Conservation (phyloP, 2,797 vertebrate genomes). For the Triplophysa bombifrons region DNA sequence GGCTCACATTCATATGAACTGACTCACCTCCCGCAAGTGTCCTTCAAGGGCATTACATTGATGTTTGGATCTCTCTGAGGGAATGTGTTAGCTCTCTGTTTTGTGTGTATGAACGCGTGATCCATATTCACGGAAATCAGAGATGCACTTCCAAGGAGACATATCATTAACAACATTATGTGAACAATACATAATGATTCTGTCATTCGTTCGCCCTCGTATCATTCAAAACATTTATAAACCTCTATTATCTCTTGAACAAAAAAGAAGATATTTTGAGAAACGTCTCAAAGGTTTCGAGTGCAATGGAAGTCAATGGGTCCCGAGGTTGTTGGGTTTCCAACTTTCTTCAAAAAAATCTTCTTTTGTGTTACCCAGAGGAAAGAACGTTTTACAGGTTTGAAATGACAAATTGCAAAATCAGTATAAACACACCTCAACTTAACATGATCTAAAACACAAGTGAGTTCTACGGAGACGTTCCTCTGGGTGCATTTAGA, state of each 20-base stretch:
- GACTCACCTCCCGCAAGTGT: not conserved
- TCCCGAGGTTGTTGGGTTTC: too few species aligned
- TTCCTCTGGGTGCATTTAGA: slow-evolving; percentile 20
- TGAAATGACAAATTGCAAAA: not conserved
- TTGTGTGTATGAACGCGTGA: not conserved
- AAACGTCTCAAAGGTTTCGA: too few species aligned
- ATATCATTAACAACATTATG: not conserved
- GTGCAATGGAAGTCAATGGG: too few species aligned
- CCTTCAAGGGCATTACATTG: slow-evolving; percentile 21
- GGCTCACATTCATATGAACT: not conserved
- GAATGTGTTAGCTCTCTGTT: not conserved
- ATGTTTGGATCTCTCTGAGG: not conserved
- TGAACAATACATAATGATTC: not conserved
- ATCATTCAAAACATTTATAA: too few species aligned
- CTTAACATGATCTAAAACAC: not conserved
- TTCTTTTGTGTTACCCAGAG: too few species aligned
- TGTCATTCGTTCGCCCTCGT: too few species aligned
- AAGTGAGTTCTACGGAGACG: not conserved
- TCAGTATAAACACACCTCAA: not conserved
- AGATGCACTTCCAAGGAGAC: not conserved
- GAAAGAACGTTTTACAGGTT: too few species aligned
- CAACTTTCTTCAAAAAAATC: too few species aligned
- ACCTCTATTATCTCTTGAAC: too few species aligned
- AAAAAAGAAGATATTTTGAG: too few species aligned
- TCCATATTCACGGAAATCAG: not conserved